These are phyloP conservation scores for Ischnus inquisitorius DNA, from an alignment of 2,888 invertebrate species.

Conservation along the genomic window DNA sequence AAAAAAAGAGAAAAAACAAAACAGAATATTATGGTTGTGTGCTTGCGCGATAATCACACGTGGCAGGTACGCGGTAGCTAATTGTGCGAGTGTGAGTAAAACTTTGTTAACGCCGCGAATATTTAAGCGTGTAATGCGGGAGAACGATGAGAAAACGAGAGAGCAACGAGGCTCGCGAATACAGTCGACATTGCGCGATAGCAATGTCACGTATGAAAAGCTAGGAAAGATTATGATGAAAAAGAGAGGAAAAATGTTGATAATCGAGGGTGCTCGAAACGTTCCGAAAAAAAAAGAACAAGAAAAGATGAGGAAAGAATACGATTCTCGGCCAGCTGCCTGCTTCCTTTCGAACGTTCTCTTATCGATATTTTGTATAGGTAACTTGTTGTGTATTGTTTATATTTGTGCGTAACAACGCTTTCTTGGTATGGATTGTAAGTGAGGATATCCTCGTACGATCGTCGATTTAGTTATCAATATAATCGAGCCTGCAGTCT, in stretches of 20 bases:
- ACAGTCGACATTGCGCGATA: background rate
- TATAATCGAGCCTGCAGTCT: constrained; percentile 32
- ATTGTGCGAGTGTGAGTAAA: constrained; percentile 56
- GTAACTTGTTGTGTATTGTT: constrained; percentile 50
- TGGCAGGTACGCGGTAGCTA: constrained; percentile 63
- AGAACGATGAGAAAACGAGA: constrained; percentile 42
- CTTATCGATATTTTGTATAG: constrained; percentile 54
- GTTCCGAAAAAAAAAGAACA: constrained; percentile 14
- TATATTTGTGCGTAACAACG: constrained; percentile 27
- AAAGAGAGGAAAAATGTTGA: background rate
- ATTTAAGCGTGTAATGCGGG: constrained; percentile 34
- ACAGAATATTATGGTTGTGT: constrained; percentile 31
- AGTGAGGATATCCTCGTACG: constrained; percentile 1
- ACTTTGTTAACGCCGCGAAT: constrained; percentile 39
- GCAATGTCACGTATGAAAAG: background rate
- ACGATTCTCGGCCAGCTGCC: constrained; percentile 29
- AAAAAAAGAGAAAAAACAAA: constrained; percentile 16
- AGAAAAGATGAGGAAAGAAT: too few species aligned
- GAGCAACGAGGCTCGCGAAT: constrained; percentile 29
- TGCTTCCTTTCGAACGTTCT: constrained; percentile 44
- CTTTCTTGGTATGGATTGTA: constrained; percentile 39
- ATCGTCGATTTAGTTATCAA: constrained; percentile 20
- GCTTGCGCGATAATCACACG: constrained; percentile 57
- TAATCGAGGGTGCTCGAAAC: constrained; percentile 53
- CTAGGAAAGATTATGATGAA: background rate